Evolutionary conservation across 2,113 vertebrate genomes (phyloP).

Genomic region (Mesembrinibis cayennensis): DNA sequence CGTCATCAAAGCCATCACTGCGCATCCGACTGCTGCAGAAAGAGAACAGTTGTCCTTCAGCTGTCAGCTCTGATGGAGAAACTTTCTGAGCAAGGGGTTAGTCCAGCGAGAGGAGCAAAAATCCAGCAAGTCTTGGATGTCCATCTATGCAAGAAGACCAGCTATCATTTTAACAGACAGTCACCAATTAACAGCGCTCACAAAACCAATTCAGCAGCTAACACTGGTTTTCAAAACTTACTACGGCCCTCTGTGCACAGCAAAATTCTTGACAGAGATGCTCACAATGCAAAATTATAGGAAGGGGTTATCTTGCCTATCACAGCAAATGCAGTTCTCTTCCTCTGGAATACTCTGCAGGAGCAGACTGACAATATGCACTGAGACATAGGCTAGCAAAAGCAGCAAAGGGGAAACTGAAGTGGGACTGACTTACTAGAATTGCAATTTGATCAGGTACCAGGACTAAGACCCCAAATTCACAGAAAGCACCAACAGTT

Average conservation of each 20-base stretch:
- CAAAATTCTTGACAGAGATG: background rate
- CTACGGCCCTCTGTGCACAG: background rate
- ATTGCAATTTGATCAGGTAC: background rate
- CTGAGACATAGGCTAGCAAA: background rate
- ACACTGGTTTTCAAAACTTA: background rate
- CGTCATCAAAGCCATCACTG: slow-evolving; percentile 87
- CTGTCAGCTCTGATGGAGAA: background rate
- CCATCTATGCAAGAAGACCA: background rate
- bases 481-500: background rate
- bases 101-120: background rate
- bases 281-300: background rate
- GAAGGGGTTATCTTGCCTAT: background rate
- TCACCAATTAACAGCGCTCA: background rate
- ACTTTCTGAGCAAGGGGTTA: background rate
- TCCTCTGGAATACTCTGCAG: background rate
- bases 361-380: background rate
- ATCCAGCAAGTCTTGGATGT: background rate
- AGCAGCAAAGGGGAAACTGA: background rate
- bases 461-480: background rate
- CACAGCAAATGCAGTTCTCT: background rate
- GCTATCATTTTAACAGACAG: background rate
- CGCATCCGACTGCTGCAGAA: slow-evolving; percentile 84
- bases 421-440: background rate
- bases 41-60: slow-evolving; percentile 16
- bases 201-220: background rate